Conservation (phyloP, 23 tunicate species). For the Halocynthia aurantium region DNA sequence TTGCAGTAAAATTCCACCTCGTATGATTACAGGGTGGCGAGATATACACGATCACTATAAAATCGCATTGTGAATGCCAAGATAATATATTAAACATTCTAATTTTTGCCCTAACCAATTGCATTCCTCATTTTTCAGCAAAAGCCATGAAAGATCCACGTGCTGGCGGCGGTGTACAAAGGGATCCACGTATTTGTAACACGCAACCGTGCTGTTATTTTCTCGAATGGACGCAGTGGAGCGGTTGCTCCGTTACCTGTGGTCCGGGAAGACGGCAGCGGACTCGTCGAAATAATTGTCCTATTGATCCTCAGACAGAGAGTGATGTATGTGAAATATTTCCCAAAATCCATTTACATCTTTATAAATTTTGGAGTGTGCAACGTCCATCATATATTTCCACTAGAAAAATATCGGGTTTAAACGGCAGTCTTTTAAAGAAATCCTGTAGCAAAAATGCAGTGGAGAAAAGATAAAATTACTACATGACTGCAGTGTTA, state of each 20-base stretch:
- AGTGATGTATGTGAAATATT: background rate
- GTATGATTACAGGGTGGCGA: no score
- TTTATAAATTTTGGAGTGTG: background rate
- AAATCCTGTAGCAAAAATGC: no score
- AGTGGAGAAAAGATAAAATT: no score
- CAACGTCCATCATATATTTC: background rate
- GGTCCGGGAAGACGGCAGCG: conserved; percentile 39
- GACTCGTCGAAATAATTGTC: conserved; percentile 22
- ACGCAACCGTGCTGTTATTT: conserved; percentile 53
- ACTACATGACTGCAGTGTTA: no score
- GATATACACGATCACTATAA: no score
- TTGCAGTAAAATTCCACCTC: no score
- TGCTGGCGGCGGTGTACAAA: background rate
- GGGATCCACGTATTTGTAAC: conserved; percentile 35
- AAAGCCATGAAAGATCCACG: background rate
- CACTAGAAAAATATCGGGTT: no score
- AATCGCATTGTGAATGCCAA: no score
- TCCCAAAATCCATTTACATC: background rate
- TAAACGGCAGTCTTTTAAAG: no score
- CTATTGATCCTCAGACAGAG: conserved; percentile 11
- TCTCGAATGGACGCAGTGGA: conserved; percentile 65
- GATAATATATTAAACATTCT: no score
- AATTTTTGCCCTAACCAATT: no score
- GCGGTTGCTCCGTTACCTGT: conserved; percentile 72
- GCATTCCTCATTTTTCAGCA: no score